phyloP scores from a whole-genome alignment of 2,888 invertebrate genomes.

The Torymus texanus region DNA sequence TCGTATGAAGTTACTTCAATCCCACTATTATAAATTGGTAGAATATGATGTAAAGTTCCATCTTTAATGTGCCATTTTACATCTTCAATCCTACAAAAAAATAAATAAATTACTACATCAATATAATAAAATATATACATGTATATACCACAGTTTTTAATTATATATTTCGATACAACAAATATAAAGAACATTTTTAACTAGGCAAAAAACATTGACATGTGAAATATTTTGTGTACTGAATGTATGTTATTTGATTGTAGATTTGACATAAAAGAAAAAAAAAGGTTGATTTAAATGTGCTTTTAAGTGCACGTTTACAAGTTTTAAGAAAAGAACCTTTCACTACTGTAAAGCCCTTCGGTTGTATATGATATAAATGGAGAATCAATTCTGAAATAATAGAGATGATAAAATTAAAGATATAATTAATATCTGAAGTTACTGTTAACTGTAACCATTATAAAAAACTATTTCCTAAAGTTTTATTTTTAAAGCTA shows the following conservation, averaged over 20 bases:
- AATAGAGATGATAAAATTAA: constrained; percentile 56
- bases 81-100: constrained; percentile 68
- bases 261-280: constrained; percentile 19
- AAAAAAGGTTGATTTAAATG: constrained; percentile 32
- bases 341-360: constrained; percentile 72
- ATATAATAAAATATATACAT: constrained; percentile 22
- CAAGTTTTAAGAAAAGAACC: constrained; percentile 64
- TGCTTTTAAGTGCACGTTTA: constrained; percentile 52
- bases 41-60: constrained; percentile 71
- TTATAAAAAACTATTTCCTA: not conserved
- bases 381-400: constrained; percentile 71
- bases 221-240: constrained; percentile 49
- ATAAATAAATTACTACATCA: not conserved
- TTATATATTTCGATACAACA: constrained; percentile 9
- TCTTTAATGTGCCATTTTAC: constrained; percentile 73
- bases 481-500: not conserved
- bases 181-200: constrained; percentile 29
- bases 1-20: constrained; percentile 72
- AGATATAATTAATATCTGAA: not conserved
- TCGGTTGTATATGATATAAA: constrained; percentile 72
- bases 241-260: constrained; percentile 15
- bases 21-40: constrained; percentile 70
- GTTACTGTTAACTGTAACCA: not conserved
- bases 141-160: constrained; percentile 8
- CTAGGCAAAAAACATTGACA: constrained; percentile 22